phyloP scores from a whole-genome alignment of 2,113 vertebrate genomes.

The Grantiella picta region DNA sequence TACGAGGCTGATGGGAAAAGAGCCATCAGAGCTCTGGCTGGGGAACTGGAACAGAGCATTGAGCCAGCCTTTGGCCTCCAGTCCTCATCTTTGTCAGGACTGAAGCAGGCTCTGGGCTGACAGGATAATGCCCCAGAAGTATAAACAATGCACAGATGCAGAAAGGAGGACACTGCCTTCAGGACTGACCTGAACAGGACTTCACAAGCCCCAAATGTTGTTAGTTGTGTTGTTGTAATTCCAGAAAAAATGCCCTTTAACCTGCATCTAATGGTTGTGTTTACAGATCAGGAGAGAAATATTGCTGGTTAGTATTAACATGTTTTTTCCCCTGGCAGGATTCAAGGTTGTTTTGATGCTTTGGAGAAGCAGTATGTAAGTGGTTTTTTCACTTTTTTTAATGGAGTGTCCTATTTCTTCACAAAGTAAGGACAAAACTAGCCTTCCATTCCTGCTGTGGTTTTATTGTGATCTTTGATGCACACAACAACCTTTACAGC shows the following conservation, averaged over 20 bases:
- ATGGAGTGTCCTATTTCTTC: neutral
- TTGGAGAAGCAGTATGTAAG: conserved; percentile 78
- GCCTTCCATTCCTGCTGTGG: neutral
- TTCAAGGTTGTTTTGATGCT: conserved; percentile 80
- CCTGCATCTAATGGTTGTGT: neutral
- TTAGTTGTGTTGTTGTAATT: conserved; percentile 5
- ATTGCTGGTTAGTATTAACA: conserved; percentile 7
- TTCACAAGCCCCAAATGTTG: neutral
- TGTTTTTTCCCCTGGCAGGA: conserved; percentile 67
- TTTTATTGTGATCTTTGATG: neutral
- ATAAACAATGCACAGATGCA: neutral
- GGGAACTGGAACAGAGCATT: neutral
- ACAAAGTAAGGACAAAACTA: neutral
- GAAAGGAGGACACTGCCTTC: neutral
- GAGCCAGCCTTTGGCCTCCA: neutral
- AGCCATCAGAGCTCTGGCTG: neutral
- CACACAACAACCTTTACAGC: neutral
- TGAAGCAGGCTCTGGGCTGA: neutral
- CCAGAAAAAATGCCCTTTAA: neutral
- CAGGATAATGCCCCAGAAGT: neutral
- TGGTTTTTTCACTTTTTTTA: neutral
- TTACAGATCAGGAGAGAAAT: conserved; percentile 26
- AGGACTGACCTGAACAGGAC: neutral
- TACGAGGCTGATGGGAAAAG: neutral
- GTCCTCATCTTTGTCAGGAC: neutral